phyloP scores from a whole-genome alignment of 2,888 invertebrate genomes.

The Podabrus alpinus region DNA sequence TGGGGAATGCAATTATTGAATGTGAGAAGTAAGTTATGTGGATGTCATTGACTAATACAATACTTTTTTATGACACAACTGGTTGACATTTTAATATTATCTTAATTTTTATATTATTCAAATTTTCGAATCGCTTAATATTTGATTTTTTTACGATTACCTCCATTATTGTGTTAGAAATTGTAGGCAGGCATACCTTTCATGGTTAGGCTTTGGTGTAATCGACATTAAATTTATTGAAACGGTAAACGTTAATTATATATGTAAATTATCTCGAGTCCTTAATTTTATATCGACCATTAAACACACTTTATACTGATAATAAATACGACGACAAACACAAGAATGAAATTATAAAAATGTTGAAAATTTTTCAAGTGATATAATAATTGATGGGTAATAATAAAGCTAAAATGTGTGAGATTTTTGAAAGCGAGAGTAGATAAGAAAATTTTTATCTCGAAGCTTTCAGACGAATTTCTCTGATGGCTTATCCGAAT shows the following conservation, averaged over 20 bases:
- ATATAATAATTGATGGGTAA: background rate
- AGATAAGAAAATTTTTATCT: background rate
- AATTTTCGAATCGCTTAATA: background rate
- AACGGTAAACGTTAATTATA: conserved; percentile 8
- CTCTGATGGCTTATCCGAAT: background rate
- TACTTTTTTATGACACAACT: background rate
- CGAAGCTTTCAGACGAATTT: background rate
- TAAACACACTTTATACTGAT: background rate
- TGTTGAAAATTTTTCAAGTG: background rate
- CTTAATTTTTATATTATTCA: background rate
- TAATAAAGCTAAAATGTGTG: background rate
- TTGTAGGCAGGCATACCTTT: background rate
- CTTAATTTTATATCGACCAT: background rate
- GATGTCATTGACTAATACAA: background rate
- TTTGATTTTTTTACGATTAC: background rate
- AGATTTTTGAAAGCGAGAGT: background rate
- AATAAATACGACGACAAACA: background rate
- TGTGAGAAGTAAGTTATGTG: background rate
- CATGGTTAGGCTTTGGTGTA: background rate
- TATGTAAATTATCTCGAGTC: conserved; percentile 13
- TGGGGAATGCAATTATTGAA: background rate
- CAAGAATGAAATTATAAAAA: background rate
- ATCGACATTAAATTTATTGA: conserved; percentile 17
- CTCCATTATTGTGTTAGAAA: background rate
- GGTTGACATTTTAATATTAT: background rate